These are phyloP conservation scores for Nebria ingens DNA, from an alignment of 1,140 invertebrate species.

Conservation along the genomic window DNA sequence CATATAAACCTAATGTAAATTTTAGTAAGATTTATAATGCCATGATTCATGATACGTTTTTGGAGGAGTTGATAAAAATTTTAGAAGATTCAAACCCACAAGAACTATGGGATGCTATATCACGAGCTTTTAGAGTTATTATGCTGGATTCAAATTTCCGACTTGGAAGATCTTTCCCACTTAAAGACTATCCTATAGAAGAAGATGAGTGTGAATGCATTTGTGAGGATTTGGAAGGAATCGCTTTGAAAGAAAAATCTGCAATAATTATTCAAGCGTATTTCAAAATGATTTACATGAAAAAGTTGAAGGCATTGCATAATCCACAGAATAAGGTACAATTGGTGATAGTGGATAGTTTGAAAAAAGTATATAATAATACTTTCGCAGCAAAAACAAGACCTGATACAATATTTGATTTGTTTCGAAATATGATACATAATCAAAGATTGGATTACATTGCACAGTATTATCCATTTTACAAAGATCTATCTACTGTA, in stretches of 20 bases:
- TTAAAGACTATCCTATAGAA: neutral
- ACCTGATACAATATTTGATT: constrained; percentile 13
- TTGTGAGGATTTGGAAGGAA: constrained; percentile 15
- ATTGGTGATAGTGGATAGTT: constrained; percentile 10
- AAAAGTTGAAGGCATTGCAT: constrained; percentile 15
- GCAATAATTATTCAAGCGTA: constrained; percentile 22
- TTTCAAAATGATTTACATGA: constrained; percentile 21
- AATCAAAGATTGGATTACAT: constrained; percentile 1
- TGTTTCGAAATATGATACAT: constrained; percentile 17
- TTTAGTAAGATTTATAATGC: constrained; percentile 15
- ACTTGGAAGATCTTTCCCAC: neutral
- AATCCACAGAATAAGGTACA: constrained; percentile 6
- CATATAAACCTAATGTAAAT: constrained; percentile 22
- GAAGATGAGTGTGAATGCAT: neutral
- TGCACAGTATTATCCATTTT: constrained; percentile 8
- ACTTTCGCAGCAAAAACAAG: constrained; percentile 11
- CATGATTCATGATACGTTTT: constrained; percentile 24
- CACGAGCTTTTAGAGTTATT: neutral
- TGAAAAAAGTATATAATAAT: constrained; percentile 16
- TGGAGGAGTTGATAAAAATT: constrained; percentile 18
- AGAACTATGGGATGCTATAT: neutral
- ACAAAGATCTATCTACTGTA: constrained; percentile 15
- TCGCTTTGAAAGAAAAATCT: constrained; percentile 17
- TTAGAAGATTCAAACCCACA: neutral
- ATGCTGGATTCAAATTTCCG: neutral